Percentiles rank a stretch among this genome's conserved stretches.
Evolutionary conservation across 2,113 vertebrate species (phyloP).

Genomic region (Balaenoptera acutorostrata): DNA sequence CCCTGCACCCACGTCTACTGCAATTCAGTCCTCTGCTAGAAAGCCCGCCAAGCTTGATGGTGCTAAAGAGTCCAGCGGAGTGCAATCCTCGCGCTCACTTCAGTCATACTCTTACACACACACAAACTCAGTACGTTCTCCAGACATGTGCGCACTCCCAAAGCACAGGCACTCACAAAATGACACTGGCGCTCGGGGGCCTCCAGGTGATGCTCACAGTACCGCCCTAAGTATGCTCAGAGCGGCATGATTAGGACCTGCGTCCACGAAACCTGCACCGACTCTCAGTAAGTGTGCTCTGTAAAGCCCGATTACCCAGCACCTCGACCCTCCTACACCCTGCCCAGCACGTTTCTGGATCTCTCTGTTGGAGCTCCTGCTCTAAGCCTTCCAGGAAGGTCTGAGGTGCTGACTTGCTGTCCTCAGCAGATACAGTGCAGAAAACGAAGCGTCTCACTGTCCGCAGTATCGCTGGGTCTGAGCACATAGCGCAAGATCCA

Average conservation of each 20-base stretch:
- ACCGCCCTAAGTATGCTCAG: fast-evolving
- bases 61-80: not conserved
- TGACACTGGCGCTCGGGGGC: not conserved
- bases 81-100: not conserved
- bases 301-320: not conserved
- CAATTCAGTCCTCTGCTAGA: not conserved
- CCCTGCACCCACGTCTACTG: not conserved
- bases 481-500: fast-evolving
- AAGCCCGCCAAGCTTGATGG: not conserved
- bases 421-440: not conserved
- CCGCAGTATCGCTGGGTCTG: fast-evolving
- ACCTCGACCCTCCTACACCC: not conserved
- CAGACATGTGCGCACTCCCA: not conserved
- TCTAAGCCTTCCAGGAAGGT: not conserved
- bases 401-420: not conserved
- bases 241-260: no score
- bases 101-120: not conserved
- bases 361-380: not conserved
- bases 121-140: not conserved
- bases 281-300: not conserved
- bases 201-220: not conserved
- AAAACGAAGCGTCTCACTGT: not conserved
- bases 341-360: not conserved
- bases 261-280: not conserved
- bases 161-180: no score